phyloP scores from a whole-genome alignment of 1,140 invertebrate genomes.

The Drosophila equinoxialis region DNA sequence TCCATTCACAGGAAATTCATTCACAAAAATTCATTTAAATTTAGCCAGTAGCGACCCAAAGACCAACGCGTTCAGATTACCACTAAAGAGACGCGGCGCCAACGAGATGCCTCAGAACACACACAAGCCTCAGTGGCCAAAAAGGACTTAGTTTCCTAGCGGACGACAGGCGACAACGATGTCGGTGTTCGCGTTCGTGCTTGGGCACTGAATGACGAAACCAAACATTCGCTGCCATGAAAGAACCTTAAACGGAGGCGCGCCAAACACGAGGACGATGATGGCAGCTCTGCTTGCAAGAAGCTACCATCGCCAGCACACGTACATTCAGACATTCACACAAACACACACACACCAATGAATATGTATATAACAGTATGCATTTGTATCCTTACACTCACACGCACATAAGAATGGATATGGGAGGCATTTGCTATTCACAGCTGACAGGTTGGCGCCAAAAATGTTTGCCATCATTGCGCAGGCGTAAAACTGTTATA shows the following conservation, averaged over 20 bases:
- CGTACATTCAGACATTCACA: slow-evolving; percentile 13
- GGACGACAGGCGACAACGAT: slow-evolving; percentile 15
- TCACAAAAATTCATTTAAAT: slow-evolving; percentile 48
- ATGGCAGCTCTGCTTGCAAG: slow-evolving; percentile 73
- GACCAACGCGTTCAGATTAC: slow-evolving; percentile 57
- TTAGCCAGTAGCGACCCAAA: slow-evolving; percentile 53
- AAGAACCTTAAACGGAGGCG: slow-evolving; percentile 46
- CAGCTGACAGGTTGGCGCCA: slow-evolving; percentile 73
- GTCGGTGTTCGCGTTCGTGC: slow-evolving; percentile 58
- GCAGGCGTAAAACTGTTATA: slow-evolving; percentile 61
- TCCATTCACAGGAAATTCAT: slow-evolving; percentile 46
- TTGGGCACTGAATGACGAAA: slow-evolving; percentile 58
- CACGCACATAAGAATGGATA: slow-evolving; percentile 10
- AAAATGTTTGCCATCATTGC: slow-evolving; percentile 41
- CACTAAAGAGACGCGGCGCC: slow-evolving; percentile 54
- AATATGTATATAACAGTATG: not conserved
- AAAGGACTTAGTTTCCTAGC: slow-evolving; percentile 40
- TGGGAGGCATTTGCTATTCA: slow-evolving; percentile 45
- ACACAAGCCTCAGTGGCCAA: slow-evolving; percentile 46
- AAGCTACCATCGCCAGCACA: slow-evolving; percentile 63
- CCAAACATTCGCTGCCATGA: slow-evolving; percentile 45
- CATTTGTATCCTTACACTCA: slow-evolving; percentile 1
- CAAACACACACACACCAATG: slow-evolving; percentile 26
- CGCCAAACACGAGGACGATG: slow-evolving; percentile 74
- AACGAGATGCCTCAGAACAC: slow-evolving; percentile 36